A percentile compares a stretch with the other conserved stretches of the same genome.
phyloP scores from a whole-genome alignment of 2,797 vertebrate genomes.

The Micrastur ruficollis region DNA sequence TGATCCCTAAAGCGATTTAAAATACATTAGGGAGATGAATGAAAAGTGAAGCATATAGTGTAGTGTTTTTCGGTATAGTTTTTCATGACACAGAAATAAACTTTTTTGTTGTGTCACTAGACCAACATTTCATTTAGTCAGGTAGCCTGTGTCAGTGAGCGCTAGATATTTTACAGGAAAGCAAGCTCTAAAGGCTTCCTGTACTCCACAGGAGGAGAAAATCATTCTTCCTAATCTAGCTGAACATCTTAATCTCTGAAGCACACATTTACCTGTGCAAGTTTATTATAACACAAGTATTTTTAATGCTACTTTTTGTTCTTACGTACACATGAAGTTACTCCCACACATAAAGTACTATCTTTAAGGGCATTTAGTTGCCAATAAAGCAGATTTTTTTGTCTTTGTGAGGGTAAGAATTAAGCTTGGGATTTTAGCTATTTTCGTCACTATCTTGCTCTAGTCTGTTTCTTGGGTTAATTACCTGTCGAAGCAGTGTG shows the following conservation, averaged over 20 bases:
- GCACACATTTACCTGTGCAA: not conserved
- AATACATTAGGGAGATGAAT: not conserved
- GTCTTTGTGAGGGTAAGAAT: not conserved
- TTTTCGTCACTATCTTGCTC: not conserved
- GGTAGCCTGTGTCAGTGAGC: not conserved
- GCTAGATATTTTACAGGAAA: not conserved
- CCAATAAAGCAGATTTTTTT: not conserved
- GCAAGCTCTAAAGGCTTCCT: not conserved
- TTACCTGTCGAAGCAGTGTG: not conserved
- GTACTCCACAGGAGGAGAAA: not conserved
- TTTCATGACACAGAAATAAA: not conserved
- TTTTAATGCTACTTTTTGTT: not conserved
- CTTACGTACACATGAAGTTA: accelerated
- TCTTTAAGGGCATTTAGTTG: not conserved
- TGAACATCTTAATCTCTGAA: not conserved
- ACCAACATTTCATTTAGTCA: not conserved
- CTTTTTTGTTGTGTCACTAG: not conserved
- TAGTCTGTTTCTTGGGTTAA: not conserved
- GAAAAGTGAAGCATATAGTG: not conserved
- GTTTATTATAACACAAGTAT: not conserved
- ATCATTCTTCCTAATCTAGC: conserved; percentile 2
- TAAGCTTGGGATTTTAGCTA: not conserved
- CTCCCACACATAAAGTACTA: not conserved
- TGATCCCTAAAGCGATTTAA: not conserved
- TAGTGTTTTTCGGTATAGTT: not conserved